Conservation (phyloP, 1,140 invertebrate genomes). For the Diachasma alloeum region DNA sequence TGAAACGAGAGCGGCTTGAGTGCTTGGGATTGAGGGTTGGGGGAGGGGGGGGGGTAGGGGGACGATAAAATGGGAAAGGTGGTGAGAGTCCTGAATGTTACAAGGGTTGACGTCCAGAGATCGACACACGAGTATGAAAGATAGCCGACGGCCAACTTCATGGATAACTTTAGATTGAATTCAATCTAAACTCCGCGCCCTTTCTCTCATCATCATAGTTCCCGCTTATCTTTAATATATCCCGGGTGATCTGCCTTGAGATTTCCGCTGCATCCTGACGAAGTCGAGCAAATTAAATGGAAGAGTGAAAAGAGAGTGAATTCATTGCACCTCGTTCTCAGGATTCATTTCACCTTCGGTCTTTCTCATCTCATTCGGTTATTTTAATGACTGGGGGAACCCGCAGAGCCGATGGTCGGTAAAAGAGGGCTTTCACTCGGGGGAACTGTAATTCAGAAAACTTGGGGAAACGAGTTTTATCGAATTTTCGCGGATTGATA, state of each 20-base stretch:
- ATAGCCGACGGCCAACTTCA: conserved; percentile 39
- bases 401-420: neutral
- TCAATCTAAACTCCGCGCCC: conserved; percentile 38
- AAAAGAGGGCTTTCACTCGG: neutral
- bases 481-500: neutral
- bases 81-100: neutral
- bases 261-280: neutral
- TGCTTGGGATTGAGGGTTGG: neutral
- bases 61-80: neutral
- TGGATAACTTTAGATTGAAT: conserved; percentile 50
- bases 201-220: conserved; percentile 10
- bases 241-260: neutral
- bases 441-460: neutral
- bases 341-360: too few relatives aligned
- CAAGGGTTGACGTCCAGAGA: neutral
- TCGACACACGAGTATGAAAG: conserved; percentile 43
- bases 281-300: neutral
- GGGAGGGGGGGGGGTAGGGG: neutral
- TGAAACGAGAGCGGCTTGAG: conserved; percentile 26
- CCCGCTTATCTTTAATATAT: conserved; percentile 14
- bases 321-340: too few relatives aligned
- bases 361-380: too few relatives aligned
- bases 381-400: neutral
- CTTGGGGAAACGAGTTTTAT: neutral
- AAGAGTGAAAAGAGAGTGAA: neutral